These are phyloP conservation scores for Ictalurus punctatus DNA, from an alignment of 2,113 vertebrate genomes.

Conservation along the genomic window DNA sequence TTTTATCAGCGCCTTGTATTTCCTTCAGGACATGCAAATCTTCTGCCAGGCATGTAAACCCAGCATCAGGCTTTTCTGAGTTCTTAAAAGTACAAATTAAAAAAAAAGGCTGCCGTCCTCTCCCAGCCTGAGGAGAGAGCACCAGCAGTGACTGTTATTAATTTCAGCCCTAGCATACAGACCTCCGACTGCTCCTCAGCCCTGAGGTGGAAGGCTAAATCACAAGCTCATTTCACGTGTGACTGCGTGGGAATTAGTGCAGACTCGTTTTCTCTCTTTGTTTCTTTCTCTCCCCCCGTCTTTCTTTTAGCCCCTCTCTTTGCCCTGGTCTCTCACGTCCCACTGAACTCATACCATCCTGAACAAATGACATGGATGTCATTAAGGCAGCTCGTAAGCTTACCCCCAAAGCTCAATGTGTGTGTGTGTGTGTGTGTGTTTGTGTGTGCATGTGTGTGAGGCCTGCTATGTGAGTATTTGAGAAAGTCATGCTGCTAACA, in stretches of 20 bases:
- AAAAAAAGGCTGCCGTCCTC: constrained; percentile 38
- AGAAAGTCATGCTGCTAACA: neutral
- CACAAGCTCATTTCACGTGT: constrained; percentile 78
- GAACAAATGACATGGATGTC: constrained; percentile 19
- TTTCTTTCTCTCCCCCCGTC: constrained; percentile 23
- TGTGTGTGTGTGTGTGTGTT: neutral
- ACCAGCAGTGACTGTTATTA: constrained; percentile 63
- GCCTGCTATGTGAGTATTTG: neutral
- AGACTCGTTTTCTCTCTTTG: constrained; percentile 62
- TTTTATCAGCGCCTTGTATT: neutral
- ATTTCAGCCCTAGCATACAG: constrained; percentile 62
- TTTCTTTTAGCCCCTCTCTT: constrained; percentile 3
- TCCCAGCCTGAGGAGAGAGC: constrained; percentile 51
- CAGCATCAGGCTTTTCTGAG: constrained; percentile 52
- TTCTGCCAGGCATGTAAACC: constrained; percentile 59
- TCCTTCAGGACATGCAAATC: neutral
- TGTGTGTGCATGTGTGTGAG: neutral
- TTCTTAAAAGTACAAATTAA: neutral
- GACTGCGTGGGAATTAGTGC: constrained; percentile 76
- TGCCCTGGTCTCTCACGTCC: neutral
- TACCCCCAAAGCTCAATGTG: neutral
- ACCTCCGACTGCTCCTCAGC: constrained; percentile 57
- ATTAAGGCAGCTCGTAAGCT: neutral
- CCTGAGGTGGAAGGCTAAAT: constrained; percentile 65
- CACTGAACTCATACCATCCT: neutral